Evolutionary conservation across 1,140 invertebrate genomes (phyloP).

Genomic region (Diabrotica virgifera): DNA sequence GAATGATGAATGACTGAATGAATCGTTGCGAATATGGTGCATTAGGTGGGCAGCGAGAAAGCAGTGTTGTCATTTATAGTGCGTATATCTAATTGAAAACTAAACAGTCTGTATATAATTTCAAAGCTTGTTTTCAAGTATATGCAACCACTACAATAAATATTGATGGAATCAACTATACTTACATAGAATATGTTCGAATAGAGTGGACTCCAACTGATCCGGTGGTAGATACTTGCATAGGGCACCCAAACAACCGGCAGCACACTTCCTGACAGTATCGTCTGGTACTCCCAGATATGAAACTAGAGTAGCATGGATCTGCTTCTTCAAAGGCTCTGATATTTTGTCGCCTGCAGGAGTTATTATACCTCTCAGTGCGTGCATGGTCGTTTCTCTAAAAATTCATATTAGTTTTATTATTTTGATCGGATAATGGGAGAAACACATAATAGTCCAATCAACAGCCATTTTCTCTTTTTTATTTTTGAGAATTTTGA

Average conservation of each 20-base stretch:
- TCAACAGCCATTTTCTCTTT: too few species aligned
- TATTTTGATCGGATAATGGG: too few species aligned
- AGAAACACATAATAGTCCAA: too few species aligned
- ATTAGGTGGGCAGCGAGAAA: too few species aligned
- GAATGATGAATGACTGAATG: too few species aligned
- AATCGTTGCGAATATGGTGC: too few species aligned
- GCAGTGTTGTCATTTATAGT: too few species aligned
- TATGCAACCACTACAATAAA: too few species aligned
- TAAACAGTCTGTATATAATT: too few species aligned
- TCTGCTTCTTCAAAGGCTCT: slow-evolving; percentile 70
- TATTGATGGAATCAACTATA: slow-evolving; percentile 17
- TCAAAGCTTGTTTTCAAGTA: too few species aligned
- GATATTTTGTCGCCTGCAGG: slow-evolving; percentile 88
- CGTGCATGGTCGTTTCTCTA: slow-evolving; percentile 89
- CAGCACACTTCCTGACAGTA: slow-evolving; percentile 71
- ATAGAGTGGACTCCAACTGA: slow-evolving; percentile 72
- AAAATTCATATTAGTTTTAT: slow-evolving; percentile 11
- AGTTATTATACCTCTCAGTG: slow-evolving; percentile 76
- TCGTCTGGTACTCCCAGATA: slow-evolving; percentile 77
- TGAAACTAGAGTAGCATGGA: slow-evolving; percentile 68
- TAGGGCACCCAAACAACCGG: slow-evolving; percentile 87
- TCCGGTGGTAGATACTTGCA: slow-evolving; percentile 70
- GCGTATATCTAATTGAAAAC: too few species aligned
- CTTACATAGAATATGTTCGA: slow-evolving; percentile 71
- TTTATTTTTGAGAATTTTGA: too few species aligned